Base-by-base conservation (phyloP, 2,113 vertebrate genomes). In the Calcarius ornatus region DNA sequence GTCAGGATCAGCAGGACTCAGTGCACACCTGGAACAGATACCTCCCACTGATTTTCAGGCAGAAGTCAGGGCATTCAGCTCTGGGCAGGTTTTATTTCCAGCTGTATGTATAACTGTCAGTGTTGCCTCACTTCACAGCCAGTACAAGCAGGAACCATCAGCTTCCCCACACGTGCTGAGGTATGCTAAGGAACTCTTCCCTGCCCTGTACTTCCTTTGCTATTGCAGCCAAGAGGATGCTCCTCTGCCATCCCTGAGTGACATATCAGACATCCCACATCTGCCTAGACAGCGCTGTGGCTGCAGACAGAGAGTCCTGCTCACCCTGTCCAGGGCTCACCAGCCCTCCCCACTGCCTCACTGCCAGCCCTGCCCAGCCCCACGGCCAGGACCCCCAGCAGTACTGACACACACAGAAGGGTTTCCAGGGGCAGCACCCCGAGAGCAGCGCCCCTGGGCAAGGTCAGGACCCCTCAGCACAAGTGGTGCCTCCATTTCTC, bases 91-190 rank as follows among this genome's bases (percentile, higher is more conserved):
- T 71, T 72, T 69, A 72, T 42, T 87, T 61, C n/a, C 42, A 60
- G 3, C 51, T 42, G 1, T 22, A 22, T 0, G 1, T 68, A 0
- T 9, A 61, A 53, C 18, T 70, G 54, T 38, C 75, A 92, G 31
- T 21, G 15, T 4, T 82, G 54, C 45, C 84, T 85, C 27, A 43
- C 42, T 72, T 75, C 83, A 37, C 18, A 88, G 76, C 28, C 77
- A 48, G 57, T 12, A 40, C 23, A 60, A 54, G 72, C 51, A 78
- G 47, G 23, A 94, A 33, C 51, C 38, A 51, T 12, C 48, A 69
- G 37, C 37, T 53, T 48, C 71, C 73, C 54, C 56, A 40, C 47
- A 21, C 16, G 1, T 42, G n/a, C 65, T 21, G 33, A 37, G n/a
- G 15, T 19, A 30, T 8, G 35, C 31, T 42, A 50, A 50, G 19